Evolutionary conservation across 2,888 invertebrate genomes (phyloP).

Genomic region (Operophtera brumata): DNA sequence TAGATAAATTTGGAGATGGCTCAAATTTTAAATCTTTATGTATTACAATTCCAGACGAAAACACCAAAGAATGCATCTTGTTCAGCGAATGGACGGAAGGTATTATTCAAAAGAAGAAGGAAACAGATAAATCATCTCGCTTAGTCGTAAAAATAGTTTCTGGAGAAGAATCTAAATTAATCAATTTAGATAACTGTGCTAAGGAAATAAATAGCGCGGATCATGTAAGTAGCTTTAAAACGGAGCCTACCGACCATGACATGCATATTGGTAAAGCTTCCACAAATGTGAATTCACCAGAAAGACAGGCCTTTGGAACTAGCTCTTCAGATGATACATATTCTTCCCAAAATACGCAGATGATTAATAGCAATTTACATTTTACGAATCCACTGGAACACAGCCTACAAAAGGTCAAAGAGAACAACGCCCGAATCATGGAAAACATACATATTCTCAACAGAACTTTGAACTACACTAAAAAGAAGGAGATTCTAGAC

Average conservation of each 20-base stretch:
- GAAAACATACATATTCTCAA: constrained; percentile 74
- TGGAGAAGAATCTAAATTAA: constrained; percentile 50
- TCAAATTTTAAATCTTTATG: constrained; percentile 60
- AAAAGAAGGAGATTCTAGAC: constrained; percentile 68
- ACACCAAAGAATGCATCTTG: constrained; percentile 42
- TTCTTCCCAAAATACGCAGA: not conserved
- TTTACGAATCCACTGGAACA: constrained; percentile 61
- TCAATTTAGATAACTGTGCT: constrained; percentile 65
- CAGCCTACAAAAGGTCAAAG: constrained; percentile 70
- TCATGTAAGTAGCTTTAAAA: constrained; percentile 4
- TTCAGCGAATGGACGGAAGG: constrained; percentile 66
- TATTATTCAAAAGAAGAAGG: constrained; percentile 50
- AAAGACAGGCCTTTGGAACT: not conserved
- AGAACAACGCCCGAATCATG: constrained; percentile 75
- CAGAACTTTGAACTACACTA: constrained; percentile 68
- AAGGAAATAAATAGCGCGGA: constrained; percentile 40
- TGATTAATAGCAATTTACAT: constrained; percentile 10
- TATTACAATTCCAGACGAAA: constrained; percentile 56
- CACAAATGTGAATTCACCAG: not conserved
- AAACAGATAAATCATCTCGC: constrained; percentile 54
- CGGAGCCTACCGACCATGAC: not conserved
- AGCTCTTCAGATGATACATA: not conserved
- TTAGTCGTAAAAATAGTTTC: constrained; percentile 68
- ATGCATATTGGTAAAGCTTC: not conserved
- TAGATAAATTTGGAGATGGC: constrained; percentile 69